phyloP scores from a whole-genome alignment of 2,888 invertebrate species.

The Lamproptera curius region DNA sequence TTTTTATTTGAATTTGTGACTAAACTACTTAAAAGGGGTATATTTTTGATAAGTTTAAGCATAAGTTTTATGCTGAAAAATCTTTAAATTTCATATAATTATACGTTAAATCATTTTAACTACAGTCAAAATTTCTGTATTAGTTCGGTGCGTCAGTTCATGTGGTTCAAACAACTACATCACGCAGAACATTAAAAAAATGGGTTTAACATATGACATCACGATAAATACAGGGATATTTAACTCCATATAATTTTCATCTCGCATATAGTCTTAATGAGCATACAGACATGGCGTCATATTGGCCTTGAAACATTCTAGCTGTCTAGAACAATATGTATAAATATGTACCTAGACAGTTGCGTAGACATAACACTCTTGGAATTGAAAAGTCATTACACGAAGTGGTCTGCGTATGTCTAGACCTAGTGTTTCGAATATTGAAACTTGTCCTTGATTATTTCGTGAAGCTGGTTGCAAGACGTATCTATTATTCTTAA shows the following conservation, averaged over 20 bases:
- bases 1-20: too few species aligned
- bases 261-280: constrained; percentile 13
- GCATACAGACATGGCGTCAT: constrained; percentile 27
- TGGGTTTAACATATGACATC: background rate
- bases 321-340: constrained; percentile 25
- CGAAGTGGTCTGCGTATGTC: too few species aligned
- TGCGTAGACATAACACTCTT: constrained; percentile 19
- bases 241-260: background rate
- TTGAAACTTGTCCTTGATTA: too few species aligned
- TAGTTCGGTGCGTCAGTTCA: background rate
- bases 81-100: background rate
- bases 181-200: background rate
- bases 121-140: too few species aligned
- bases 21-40: too few species aligned
- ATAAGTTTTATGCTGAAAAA: background rate
- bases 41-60: background rate
- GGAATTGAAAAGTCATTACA: constrained; percentile 13
- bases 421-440: too few species aligned
- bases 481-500: too few species aligned
- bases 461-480: too few species aligned
- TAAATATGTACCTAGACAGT: constrained; percentile 21
- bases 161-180: background rate
- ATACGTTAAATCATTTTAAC: too few species aligned
- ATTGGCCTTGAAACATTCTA: constrained; percentile 28
- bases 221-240: background rate